phyloP scores from a whole-genome alignment of 1,140 invertebrate species.

The Reticulitermes speratus region DNA sequence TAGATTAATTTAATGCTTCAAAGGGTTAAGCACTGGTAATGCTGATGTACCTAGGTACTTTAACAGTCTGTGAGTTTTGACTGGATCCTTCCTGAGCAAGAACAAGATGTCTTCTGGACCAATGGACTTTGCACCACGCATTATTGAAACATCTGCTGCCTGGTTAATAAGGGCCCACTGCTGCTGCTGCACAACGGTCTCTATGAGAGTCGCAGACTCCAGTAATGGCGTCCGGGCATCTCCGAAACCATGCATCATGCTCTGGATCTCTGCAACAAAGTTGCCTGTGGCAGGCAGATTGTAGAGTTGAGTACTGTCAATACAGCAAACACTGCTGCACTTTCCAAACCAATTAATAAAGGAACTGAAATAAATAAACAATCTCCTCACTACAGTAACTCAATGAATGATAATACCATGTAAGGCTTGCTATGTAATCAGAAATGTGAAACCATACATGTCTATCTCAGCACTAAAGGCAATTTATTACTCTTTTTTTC shows the following conservation, averaged over 20 bases:
- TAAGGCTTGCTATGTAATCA: too few species aligned
- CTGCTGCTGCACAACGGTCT: conserved; percentile 65
- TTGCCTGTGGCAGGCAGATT: background rate
- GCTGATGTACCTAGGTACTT: conserved; percentile 59
- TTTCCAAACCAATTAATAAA: too few species aligned
- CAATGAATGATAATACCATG: too few species aligned
- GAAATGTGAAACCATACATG: too few species aligned
- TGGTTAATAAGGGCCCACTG: conserved; percentile 57
- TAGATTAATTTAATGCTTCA: too few species aligned
- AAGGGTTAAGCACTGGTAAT: conserved; percentile 32
- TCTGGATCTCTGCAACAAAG: conserved; percentile 55
- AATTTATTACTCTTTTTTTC: too few species aligned
- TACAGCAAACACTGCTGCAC: too few species aligned
- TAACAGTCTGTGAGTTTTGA: conserved; percentile 55
- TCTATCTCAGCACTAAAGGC: too few species aligned
- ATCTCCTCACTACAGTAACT: too few species aligned
- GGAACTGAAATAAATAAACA: too few species aligned
- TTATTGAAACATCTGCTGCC: conserved; percentile 53
- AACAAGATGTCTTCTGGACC: conserved; percentile 63
- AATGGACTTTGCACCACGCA: conserved; percentile 51
- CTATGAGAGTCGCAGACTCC: conserved; percentile 65
- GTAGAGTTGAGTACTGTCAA: too few species aligned
- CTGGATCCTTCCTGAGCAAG: conserved; percentile 63
- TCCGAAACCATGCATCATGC: conserved; percentile 74
- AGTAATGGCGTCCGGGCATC: conserved; percentile 63